These are phyloP conservation scores for Cybosia mesomella DNA, from an alignment of 2,888 invertebrate species.

Conservation along the genomic window DNA sequence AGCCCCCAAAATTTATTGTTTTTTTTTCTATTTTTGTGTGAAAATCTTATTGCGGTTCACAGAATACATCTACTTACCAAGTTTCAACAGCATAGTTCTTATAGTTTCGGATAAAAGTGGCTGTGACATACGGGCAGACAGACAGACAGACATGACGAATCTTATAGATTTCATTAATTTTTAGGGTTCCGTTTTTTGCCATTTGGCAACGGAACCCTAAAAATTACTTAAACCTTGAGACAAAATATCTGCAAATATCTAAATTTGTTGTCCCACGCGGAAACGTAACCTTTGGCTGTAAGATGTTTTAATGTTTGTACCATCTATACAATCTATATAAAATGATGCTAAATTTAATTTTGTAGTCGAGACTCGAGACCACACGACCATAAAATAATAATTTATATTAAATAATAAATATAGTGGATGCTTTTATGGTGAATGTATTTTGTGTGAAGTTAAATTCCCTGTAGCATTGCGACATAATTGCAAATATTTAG, in stretches of 20 bases:
- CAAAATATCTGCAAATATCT: not conserved
- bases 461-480: conserved; percentile 22
- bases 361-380: not conserved
- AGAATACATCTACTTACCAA: too few relatives aligned
- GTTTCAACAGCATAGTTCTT: too few relatives aligned
- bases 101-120: too few relatives aligned
- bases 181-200: too few relatives aligned
- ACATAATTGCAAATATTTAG: conserved; percentile 26
- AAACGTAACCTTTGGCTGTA: not conserved
- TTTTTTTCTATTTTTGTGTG: too few relatives aligned
- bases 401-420: conserved; percentile 20
- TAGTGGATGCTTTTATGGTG: conserved; percentile 10
- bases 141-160: too few relatives aligned
- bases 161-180: too few relatives aligned
- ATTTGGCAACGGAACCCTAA: too few relatives aligned
- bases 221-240: not conserved
- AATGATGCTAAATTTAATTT: not conserved
- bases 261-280: not conserved
- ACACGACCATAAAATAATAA: conserved; percentile 15
- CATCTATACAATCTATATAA: not conserved
- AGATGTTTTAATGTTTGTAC: not conserved
- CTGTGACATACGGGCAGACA: too few relatives aligned
- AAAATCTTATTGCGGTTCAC: too few relatives aligned
- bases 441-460: conserved; percentile 19
- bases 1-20: too few relatives aligned